A percentile compares a stretch with the other conserved stretches of the same genome.
Evolutionary conservation across 2,797 vertebrate species (phyloP).

Genomic region (Notoglanidium macrostoma): DNA sequence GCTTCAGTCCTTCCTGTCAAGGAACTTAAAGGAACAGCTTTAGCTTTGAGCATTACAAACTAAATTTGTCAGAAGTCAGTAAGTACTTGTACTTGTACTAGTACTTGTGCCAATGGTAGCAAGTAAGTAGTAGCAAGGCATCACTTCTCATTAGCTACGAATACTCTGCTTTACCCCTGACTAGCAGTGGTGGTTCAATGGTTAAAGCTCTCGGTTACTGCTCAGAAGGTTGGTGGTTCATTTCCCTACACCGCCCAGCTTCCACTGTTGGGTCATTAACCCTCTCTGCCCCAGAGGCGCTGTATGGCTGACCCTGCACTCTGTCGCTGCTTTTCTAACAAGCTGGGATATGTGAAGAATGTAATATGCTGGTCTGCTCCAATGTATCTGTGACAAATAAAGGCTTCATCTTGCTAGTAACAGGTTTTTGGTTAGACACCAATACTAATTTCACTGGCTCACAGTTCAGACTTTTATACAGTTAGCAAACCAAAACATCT

Average conservation of each 20-base stretch:
- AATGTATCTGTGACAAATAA: background rate
- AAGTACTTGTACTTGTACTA: background rate
- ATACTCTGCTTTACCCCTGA: background rate
- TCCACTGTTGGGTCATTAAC: no score
- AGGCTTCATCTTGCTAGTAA: background rate
- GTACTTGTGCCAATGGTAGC: background rate
- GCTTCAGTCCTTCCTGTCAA: background rate
- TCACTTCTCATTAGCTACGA: background rate
- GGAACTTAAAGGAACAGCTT: background rate
- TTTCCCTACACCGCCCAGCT: no score
- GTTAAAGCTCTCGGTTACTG: no score
- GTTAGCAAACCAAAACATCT: background rate
- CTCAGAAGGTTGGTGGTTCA: no score
- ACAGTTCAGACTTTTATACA: background rate
- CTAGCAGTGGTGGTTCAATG: background rate
- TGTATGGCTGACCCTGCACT: no score
- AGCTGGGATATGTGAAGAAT: no score
- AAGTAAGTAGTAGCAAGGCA: background rate
- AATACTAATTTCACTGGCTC: background rate
- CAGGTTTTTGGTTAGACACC: background rate
- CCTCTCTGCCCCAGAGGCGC: no score
- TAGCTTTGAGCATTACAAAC: background rate
- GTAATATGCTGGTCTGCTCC: no score
- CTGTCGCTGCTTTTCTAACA: no score
- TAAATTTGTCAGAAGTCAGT: background rate